A percentile compares a stretch with the other conserved stretches of the same genome.
phyloP scores from a whole-genome alignment of 2,113 vertebrate species.

The Thryonomys swinderianus region DNA sequence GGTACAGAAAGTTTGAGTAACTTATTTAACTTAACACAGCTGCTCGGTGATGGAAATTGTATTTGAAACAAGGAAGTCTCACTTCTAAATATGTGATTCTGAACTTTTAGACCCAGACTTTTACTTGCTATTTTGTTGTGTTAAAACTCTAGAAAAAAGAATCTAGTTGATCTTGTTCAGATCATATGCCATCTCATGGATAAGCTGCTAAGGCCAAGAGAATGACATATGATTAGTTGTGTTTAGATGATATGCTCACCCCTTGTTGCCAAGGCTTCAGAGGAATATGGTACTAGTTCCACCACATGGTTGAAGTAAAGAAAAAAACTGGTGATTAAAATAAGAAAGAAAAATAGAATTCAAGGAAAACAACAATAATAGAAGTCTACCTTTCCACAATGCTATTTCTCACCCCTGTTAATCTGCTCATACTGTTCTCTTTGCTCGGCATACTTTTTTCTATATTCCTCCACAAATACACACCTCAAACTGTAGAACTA shows the following conservation, averaged over 20 bases:
- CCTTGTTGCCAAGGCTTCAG: background rate
- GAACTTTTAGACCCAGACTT: background rate
- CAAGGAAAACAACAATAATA: background rate
- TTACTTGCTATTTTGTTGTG: background rate
- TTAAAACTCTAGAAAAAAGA: background rate
- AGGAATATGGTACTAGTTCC: background rate
- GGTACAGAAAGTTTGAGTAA: background rate
- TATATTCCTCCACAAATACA: background rate
- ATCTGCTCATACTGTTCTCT: background rate
- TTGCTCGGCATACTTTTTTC: background rate
- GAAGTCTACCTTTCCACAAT: background rate
- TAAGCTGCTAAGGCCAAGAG: background rate
- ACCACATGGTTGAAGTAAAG: background rate
- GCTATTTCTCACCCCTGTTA: background rate
- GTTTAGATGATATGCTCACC: background rate
- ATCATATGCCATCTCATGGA: background rate
- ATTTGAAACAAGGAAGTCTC: background rate
- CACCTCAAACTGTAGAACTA: background rate
- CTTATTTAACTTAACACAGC: background rate
- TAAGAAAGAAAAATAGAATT: background rate
- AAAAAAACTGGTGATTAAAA: background rate
- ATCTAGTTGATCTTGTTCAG: background rate
- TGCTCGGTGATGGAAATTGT: background rate
- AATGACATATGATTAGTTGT: background rate
- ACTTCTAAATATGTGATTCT: background rate